phyloP scores from a whole-genome alignment of 1,140 invertebrate genomes.

The Onthophagus taurus region DNA sequence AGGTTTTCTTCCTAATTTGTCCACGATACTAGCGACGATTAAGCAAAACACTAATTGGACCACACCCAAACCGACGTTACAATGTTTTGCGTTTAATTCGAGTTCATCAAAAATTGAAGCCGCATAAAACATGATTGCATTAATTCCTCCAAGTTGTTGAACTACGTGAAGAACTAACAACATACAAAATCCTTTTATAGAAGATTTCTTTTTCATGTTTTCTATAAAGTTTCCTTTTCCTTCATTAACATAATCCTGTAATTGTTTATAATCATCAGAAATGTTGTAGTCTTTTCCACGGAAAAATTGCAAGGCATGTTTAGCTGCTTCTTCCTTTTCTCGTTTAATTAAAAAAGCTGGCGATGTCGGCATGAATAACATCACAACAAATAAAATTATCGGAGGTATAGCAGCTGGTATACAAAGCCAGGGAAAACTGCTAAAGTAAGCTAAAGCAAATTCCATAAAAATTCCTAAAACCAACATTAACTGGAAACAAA shows the following conservation, averaged over 20 bases:
- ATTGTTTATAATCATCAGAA: conserved; percentile 41
- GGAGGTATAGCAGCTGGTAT: conserved; percentile 37
- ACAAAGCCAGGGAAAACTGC: not conserved
- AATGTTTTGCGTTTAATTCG: conserved; percentile 41
- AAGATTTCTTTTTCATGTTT: conserved; percentile 37
- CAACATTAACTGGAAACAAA: conserved; percentile 54
- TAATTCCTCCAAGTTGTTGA: conserved; percentile 53
- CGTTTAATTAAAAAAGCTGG: conserved; percentile 43
- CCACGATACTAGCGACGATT: conserved; percentile 52
- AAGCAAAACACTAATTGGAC: conserved; percentile 57
- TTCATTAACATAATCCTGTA: conserved; percentile 35
- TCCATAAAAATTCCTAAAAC: conserved; percentile 50
- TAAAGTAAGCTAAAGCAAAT: not conserved
- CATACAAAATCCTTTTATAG: conserved; percentile 45
- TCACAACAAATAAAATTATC: conserved; percentile 40
- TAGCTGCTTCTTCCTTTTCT: conserved; percentile 49
- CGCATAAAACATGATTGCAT: conserved; percentile 50
- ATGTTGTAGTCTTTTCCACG: conserved; percentile 55
- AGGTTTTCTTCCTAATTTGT: conserved; percentile 53
- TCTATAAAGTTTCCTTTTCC: conserved; percentile 33
- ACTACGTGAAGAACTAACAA: conserved; percentile 52
- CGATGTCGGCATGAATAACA: conserved; percentile 57
- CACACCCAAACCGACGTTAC: conserved; percentile 59
- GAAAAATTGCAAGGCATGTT: conserved; percentile 52
- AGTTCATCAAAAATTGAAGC: conserved; percentile 37